Percentiles rank a stretch among this genome's conserved stretches.
These are phyloP conservation scores for Sisor rabdophorus DNA, from an alignment of 2,113 vertebrate genomes.

Conservation along the genomic window DNA sequence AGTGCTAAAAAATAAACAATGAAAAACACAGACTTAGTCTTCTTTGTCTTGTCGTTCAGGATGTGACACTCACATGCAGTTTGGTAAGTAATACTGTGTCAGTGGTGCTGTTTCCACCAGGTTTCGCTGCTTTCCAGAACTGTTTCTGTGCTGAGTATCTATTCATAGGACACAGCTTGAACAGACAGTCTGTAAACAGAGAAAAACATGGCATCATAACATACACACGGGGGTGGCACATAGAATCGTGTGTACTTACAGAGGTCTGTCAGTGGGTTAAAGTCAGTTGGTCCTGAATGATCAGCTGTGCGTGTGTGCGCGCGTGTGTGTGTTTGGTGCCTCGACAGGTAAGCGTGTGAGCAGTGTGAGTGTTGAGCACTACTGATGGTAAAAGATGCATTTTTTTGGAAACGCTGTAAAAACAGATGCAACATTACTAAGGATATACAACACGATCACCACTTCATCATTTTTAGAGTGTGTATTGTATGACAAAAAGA, in stretches of 20 bases:
- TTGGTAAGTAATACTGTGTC: conserved; percentile 93
- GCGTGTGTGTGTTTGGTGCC: background rate
- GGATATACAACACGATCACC: too few species aligned
- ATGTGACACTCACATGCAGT: conserved; percentile 77
- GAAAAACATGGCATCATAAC: conserved; percentile 7
- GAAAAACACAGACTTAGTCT: background rate
- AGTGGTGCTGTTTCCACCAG: conserved; percentile 90
- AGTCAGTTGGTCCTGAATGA: background rate
- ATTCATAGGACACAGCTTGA: conserved; percentile 98
- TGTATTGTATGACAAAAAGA: too few species aligned
- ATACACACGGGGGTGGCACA: background rate
- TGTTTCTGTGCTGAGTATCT: conserved; percentile 98
- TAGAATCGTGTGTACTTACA: background rate
- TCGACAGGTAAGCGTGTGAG: background rate
- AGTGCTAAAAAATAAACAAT: background rate
- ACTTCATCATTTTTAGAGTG: too few species aligned
- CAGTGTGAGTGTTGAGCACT: background rate
- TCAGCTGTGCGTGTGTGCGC: background rate
- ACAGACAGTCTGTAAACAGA: conserved; percentile 83
- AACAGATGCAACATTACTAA: too few species aligned
- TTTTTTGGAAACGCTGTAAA: background rate
- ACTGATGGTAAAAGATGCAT: background rate
- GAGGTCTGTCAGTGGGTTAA: background rate
- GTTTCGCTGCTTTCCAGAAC: conserved; percentile 98
- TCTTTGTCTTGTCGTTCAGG: background rate